Conservation (phyloP, 2,888 invertebrate genomes). For the Magallana nippona region DNA sequence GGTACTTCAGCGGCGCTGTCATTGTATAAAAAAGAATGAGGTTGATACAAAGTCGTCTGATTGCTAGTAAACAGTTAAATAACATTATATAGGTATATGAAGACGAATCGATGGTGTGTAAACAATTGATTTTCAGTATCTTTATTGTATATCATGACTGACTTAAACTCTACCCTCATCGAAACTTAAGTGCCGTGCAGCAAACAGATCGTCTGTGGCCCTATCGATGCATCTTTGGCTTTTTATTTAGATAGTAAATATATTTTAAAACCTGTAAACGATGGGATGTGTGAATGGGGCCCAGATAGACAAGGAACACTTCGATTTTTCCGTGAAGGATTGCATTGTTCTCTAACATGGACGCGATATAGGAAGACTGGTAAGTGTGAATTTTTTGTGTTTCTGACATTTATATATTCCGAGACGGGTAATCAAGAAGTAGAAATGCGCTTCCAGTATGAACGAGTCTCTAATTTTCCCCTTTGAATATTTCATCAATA, state of each 20-base stretch:
- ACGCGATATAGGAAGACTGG: background rate
- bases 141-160: slow-evolving; percentile 22
- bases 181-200: slow-evolving; percentile 3
- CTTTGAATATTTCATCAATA: slow-evolving; percentile 15
- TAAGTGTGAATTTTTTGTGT: background rate
- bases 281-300: slow-evolving; percentile 33
- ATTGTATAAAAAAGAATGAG: background rate
- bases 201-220: background rate
- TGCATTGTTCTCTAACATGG: slow-evolving; percentile 15
- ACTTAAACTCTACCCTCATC: slow-evolving; percentile 21
- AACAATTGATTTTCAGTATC: slow-evolving; percentile 35
- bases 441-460: background rate
- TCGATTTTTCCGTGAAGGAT: slow-evolving; percentile 27
- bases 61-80: slow-evolving; percentile 32
- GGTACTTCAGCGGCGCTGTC: background rate
- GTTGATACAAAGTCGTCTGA: background rate
- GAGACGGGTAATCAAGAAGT: background rate
- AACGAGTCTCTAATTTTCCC: background rate
- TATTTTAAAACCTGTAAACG: slow-evolving; percentile 10
- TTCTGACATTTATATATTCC: background rate
- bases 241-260: slow-evolving; percentile 27
- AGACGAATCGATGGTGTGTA: slow-evolving; percentile 24
- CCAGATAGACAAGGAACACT: background rate
- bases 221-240: slow-evolving; percentile 20
- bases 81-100: slow-evolving; percentile 10